A percentile compares a stretch with the other conserved stretches of the same genome.
These are phyloP conservation scores for Stomatorhinus ivindoensis DNA, from an alignment of 2,113 vertebrate genomes.

Conservation along the genomic window DNA sequence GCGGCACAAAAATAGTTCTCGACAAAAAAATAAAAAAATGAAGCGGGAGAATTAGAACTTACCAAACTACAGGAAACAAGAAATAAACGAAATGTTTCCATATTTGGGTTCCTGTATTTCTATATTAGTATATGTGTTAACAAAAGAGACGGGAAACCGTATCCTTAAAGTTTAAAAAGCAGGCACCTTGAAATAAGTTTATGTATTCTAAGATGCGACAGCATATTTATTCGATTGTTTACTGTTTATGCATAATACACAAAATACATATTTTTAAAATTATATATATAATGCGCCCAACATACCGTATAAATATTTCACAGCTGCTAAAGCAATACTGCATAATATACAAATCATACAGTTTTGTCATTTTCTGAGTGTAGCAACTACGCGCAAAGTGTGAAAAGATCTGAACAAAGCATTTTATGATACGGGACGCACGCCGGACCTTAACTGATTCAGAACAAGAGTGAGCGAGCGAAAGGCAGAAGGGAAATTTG, in stretches of 20 bases:
- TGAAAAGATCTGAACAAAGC: not conserved
- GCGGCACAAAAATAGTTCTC: slow-evolving; percentile 56
- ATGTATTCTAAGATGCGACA: not conserved
- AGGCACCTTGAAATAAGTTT: not conserved
- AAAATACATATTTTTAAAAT: not conserved
- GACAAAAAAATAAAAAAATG: not conserved
- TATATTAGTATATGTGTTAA: not conserved
- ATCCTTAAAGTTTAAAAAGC: not conserved
- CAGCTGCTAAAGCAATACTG: not conserved
- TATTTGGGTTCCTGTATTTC: not conserved
- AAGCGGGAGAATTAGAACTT: not conserved
- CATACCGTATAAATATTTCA: not conserved
- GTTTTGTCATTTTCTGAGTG: not conserved
- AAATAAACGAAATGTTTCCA: not conserved
- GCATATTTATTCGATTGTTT: not conserved
- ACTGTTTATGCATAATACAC: not conserved
- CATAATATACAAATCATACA: not conserved
- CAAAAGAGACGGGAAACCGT: not conserved
- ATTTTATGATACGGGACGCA: not conserved
- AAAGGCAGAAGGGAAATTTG: slow-evolving; percentile 50
- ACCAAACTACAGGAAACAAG: slow-evolving; percentile 14
- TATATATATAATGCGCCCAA: not conserved
- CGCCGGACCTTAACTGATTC: not conserved
- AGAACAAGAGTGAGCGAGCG: slow-evolving; percentile 28
- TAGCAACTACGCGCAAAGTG: not conserved